Evolutionary conservation across 2,888 invertebrate genomes (phyloP), one percentile per base, ranked within the genome.

Genomic region (Cosmopolites sordidus): DNA sequence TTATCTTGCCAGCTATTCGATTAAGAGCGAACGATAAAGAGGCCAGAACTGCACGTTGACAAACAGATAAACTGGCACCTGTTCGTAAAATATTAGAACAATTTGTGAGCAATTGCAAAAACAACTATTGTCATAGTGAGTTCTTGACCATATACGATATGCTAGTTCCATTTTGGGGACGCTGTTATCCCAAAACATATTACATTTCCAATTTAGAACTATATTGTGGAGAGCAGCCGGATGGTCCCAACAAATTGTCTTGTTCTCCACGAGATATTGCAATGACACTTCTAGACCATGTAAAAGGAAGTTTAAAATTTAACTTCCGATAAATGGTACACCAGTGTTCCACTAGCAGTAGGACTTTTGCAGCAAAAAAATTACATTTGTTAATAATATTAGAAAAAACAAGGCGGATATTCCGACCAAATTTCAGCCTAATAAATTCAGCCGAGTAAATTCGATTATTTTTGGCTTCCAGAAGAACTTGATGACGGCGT

Each of bases 11-110:
- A n/a, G n/a, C n/a, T n/a, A n/a, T n/a, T n/a, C n/a, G n/a, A 54
- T n/a, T n/a, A n/a, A n/a, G n/a, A n/a, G n/a, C n/a, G n/a, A n/a
- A 55, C 40, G 27, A 47, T 48, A 56, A 29, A 55, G 37, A 8
- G 41, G 50, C 46, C 48, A 50, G 46, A 56, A 51, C n/a, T 27
- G 58, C 47, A 43, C 43, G 46, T 48, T 48, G 54, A 38, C 37
- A 14, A 66, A 64, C 46, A 48, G 58, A 38, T 59, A 66, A 27
- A 62, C 62, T 38, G 54, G 65, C 11, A 56, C 64, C 14, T 27
- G 9, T 27, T 27, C 44, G 65, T 40, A n/a, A n/a, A n/a, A n/a
- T n/a, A n/a, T n/a, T n/a, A n/a, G n/a, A n/a, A n/a, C n/a, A n/a
- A n/a, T n/a, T n/a, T n/a, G n/a, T n/a, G n/a, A n/a, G n/a, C n/a